phyloP scores from a whole-genome alignment of 2,797 vertebrate species.

The Tympanoctomys barrerae region DNA sequence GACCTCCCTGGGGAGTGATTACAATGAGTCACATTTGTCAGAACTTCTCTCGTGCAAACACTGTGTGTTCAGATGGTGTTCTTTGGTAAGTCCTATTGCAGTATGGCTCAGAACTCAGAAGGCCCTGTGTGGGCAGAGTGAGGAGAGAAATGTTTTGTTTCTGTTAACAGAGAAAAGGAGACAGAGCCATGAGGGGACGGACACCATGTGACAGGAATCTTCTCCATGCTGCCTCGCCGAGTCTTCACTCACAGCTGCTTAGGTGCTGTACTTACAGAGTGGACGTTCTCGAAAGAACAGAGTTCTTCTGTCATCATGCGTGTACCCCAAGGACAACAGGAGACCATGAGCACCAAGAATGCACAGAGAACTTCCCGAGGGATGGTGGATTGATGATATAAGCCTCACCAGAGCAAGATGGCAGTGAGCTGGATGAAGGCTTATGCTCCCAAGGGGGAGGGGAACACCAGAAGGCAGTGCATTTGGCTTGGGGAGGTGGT shows the following conservation, averaged over 20 bases:
- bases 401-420: background rate
- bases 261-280: background rate
- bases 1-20: background rate
- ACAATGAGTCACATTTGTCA: background rate
- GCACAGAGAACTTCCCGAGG: background rate
- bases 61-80: background rate
- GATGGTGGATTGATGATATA: background rate
- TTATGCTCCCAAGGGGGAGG: background rate
- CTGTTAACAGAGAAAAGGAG: background rate
- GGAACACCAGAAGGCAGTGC: background rate
- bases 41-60: too few relatives aligned
- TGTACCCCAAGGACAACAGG: accelerated
- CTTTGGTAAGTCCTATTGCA: background rate
- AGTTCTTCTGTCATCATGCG: background rate
- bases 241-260: background rate
- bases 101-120: background rate
- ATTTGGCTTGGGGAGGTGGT: background rate
- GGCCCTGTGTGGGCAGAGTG: too few relatives aligned
- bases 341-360: background rate
- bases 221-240: background rate
- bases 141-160: background rate
- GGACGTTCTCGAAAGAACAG: background rate
- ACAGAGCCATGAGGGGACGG: background rate
- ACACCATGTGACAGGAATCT: background rate
- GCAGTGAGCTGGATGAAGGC: background rate